phyloP scores from a whole-genome alignment of 1,140 invertebrate species.

The Drosophila carrolli region DNA sequence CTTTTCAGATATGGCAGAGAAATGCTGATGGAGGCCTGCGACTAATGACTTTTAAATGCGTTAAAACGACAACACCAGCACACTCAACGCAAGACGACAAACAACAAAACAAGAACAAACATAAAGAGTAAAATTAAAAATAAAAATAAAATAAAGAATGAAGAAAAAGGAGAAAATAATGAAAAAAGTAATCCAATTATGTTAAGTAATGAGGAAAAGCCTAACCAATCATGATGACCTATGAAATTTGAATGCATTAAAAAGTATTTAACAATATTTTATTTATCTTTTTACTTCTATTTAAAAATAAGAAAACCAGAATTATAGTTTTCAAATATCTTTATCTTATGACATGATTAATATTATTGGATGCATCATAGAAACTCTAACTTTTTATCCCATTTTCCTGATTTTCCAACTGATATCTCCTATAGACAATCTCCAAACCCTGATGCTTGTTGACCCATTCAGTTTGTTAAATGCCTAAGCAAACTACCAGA shows the following conservation, averaged over 20 bases:
- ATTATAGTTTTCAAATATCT: not conserved
- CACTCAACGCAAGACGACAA: constrained; percentile 15
- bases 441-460: not conserved
- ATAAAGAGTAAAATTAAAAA: constrained; percentile 4
- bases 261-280: not conserved
- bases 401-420: not conserved
- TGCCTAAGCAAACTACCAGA: constrained; percentile 6
- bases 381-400: too few relatives aligned
- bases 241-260: not conserved
- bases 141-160: not conserved
- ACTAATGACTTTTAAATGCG: constrained; percentile 80
- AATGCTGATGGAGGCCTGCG: constrained; percentile 55
- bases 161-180: constrained; percentile 3
- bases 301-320: too few relatives aligned
- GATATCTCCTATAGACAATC: constrained; percentile 1
- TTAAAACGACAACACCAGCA: constrained; percentile 48
- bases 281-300: not conserved
- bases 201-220: constrained; percentile 1
- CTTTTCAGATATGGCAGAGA: constrained; percentile 20
- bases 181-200: constrained; percentile 4
- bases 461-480: constrained; percentile 8
- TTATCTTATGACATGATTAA: not conserved
- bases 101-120: constrained; percentile 32
- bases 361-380: not conserved
- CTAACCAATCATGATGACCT: not conserved